Evolutionary conservation across 2,113 vertebrate genomes (phyloP).

Genomic region (Nycticryphes semicollaris): DNA sequence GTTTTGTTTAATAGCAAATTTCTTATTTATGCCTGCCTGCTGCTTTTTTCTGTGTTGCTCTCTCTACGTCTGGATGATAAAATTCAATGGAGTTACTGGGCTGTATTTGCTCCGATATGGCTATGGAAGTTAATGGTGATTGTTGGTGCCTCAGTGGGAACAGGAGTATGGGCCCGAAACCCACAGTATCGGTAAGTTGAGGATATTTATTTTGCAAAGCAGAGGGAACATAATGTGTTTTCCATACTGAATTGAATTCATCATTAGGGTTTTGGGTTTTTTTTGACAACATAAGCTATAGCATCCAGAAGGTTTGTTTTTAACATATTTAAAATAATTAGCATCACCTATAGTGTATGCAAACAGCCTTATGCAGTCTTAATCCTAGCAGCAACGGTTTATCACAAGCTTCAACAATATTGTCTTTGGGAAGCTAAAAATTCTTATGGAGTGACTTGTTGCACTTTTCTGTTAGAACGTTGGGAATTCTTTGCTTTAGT

Average conservation of each 20-base stretch:
- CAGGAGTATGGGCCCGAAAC: constrained; percentile 96
- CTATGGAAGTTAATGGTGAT: constrained; percentile 98
- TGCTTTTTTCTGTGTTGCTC: constrained; percentile 96
- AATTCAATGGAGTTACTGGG: constrained; percentile 99
- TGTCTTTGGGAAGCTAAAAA: not conserved
- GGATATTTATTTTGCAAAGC: not conserved
- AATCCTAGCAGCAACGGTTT: not conserved
- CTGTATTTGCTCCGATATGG: constrained; percentile 97
- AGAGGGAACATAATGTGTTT: not conserved
- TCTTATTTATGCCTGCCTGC: constrained; percentile 95
- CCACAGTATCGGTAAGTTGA: constrained; percentile 92
- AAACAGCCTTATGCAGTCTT: not conserved
- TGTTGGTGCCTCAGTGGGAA: constrained; percentile 93
- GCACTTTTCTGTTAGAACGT: not conserved
- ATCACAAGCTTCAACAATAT: not conserved
- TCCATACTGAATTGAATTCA: not conserved
- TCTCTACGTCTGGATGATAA: constrained; percentile 91
- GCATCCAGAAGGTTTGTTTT: not conserved
- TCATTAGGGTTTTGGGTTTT: not conserved
- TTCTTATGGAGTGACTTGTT: not conserved
- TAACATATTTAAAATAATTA: not conserved
- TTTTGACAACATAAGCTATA: not conserved
- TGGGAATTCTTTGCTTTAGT: not conserved
- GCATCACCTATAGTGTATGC: not conserved
- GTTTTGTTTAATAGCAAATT: constrained; percentile 85